Conservation (phyloP, 2,888 invertebrate species). For the Monochamus alternatus region DNA sequence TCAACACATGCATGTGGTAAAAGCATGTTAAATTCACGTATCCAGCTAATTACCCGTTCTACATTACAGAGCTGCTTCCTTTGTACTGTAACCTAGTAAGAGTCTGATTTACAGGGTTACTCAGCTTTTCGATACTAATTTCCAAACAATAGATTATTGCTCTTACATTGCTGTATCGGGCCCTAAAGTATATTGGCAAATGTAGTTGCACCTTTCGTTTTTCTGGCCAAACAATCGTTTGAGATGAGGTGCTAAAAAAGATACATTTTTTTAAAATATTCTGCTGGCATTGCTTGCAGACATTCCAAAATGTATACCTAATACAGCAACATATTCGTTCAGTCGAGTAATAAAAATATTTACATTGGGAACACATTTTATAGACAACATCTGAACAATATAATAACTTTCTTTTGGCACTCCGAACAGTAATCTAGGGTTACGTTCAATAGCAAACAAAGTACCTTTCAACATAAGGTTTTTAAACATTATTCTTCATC, state of each 20-base stretch:
- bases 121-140: neutral
- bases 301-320: no score
- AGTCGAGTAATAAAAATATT: constrained; percentile 27
- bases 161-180: neutral
- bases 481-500: neutral
- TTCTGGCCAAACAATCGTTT: constrained; percentile 3
- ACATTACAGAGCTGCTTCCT: constrained; percentile 12
- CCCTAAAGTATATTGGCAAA: neutral
- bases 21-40: no score
- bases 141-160: constrained; percentile 1
- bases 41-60: no score
- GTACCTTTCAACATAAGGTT: neutral
- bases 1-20: no score
- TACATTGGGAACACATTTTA: neutral
- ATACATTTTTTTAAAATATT: constrained; percentile 8
- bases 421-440: constrained; percentile 6
- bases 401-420: constrained; percentile 23
- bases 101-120: neutral
- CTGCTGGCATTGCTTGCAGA: constrained; percentile 21
- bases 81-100: constrained; percentile 28
- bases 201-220: neutral
- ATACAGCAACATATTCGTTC: no score
- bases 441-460: neutral
- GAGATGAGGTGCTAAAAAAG: constrained; percentile 6
- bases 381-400: constrained; percentile 13